phyloP scores from a whole-genome alignment of 1,140 invertebrate species.

The Leucophenga varia region DNA sequence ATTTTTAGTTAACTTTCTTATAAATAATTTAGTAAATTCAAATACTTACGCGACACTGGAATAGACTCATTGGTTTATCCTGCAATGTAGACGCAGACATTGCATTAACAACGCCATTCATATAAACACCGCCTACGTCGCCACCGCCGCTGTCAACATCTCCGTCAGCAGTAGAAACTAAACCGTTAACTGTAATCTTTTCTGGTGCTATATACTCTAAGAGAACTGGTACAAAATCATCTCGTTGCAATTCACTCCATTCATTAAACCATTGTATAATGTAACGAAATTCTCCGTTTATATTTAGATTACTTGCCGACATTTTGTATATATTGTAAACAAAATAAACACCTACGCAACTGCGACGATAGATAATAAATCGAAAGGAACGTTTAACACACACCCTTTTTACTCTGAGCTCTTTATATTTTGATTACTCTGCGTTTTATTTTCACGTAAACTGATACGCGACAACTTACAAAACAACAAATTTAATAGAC shows the following conservation, averaged over 20 bases:
- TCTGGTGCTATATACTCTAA: constrained; percentile 65
- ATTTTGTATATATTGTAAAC: constrained; percentile 22
- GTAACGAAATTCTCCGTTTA: constrained; percentile 74
- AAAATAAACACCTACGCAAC: too few relatives aligned
- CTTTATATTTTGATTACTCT: too few relatives aligned
- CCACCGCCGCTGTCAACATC: constrained; percentile 12
- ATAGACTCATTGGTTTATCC: constrained; percentile 79
- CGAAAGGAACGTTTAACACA: too few relatives aligned
- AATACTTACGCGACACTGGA: constrained; percentile 77
- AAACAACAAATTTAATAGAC: too few relatives aligned
- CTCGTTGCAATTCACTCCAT: constrained; percentile 83
- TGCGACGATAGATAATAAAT: too few relatives aligned
- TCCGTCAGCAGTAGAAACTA: constrained; percentile 41
- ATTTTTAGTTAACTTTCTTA: background rate
- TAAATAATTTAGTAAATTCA: constrained; percentile 1
- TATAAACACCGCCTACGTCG: constrained; percentile 56
- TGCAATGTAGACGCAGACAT: constrained; percentile 68
- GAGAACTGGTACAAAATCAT: constrained; percentile 79
- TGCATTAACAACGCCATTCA: constrained; percentile 73
- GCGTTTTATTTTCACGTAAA: too few relatives aligned
- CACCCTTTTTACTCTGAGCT: too few relatives aligned
- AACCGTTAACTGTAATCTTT: constrained; percentile 52
- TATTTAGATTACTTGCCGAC: constrained; percentile 48
- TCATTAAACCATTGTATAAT: constrained; percentile 84
- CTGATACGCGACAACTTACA: too few relatives aligned